phyloP scores from a whole-genome alignment of 2,888 invertebrate genomes.

The Crematogaster levior region DNA sequence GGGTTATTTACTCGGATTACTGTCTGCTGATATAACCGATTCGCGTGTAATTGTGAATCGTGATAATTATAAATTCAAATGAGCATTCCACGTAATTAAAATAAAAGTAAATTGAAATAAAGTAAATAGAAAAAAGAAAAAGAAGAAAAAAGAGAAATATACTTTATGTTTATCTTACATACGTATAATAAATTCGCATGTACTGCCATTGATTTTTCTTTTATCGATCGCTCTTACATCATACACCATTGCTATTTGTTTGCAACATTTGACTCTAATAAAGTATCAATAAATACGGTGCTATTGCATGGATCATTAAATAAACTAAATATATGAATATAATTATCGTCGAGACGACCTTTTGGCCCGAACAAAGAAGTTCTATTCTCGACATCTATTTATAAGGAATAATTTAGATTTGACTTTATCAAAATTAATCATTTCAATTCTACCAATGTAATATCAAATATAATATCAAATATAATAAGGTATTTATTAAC shows the following conservation, averaged over 20 bases:
- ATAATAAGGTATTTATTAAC: background rate
- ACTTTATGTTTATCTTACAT: background rate
- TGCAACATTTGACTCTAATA: background rate
- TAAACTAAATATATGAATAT: conserved; percentile 1
- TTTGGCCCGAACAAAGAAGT: background rate
- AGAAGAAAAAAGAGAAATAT: background rate
- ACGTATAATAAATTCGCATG: background rate
- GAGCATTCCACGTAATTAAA: background rate
- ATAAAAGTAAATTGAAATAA: background rate
- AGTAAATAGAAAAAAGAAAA: background rate
- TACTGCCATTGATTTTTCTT: background rate
- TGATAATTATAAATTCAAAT: background rate
- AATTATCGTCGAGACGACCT: background rate
- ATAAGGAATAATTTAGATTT: background rate
- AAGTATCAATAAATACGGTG: background rate
- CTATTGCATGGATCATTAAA: background rate
- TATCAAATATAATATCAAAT: no score
- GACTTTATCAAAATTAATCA: background rate
- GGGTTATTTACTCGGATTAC: background rate
- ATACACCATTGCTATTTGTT: background rate
- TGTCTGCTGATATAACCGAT: background rate
- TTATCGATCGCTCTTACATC: conserved; percentile 44
- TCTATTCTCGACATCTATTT: background rate
- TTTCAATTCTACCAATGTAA: background rate
- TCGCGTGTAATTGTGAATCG: background rate